These are phyloP conservation scores for Brienomyrus brachyistius DNA, from an alignment of 2,113 vertebrate species.

Conservation along the genomic window DNA sequence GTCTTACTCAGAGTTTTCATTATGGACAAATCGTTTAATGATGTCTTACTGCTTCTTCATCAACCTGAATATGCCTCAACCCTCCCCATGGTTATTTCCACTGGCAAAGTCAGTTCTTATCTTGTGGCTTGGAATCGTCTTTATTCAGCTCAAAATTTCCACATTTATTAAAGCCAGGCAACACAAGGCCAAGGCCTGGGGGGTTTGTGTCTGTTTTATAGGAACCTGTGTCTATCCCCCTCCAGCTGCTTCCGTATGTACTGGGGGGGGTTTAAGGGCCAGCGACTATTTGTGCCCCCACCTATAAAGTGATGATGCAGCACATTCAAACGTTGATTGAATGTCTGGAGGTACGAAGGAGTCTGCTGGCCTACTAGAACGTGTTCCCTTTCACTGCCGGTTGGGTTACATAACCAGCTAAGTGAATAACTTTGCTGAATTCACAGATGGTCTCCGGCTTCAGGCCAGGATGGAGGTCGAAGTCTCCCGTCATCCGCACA, in stretches of 20 bases:
- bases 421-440: background rate
- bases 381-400: background rate
- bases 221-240: background rate
- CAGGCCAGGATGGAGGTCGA: background rate
- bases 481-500: background rate
- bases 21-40: background rate
- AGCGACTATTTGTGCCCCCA: background rate
- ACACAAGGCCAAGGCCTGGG: background rate
- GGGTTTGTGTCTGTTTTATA: background rate
- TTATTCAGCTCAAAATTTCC: background rate
- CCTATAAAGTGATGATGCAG: background rate
- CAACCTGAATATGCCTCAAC: background rate
- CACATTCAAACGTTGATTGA: background rate
- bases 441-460: background rate
- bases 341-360: background rate
- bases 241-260: background rate
- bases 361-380: background rate
- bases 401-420: background rate
- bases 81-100: background rate
- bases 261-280: background rate
- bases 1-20: background rate
- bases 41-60: background rate
- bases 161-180: slow-evolving; percentile 10
- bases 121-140: slow-evolving; percentile 5
- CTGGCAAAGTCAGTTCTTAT: slow-evolving; percentile 5